Base-by-base conservation (phyloP, 1,140 invertebrate species). In the Drosophila bipectinata region DNA sequence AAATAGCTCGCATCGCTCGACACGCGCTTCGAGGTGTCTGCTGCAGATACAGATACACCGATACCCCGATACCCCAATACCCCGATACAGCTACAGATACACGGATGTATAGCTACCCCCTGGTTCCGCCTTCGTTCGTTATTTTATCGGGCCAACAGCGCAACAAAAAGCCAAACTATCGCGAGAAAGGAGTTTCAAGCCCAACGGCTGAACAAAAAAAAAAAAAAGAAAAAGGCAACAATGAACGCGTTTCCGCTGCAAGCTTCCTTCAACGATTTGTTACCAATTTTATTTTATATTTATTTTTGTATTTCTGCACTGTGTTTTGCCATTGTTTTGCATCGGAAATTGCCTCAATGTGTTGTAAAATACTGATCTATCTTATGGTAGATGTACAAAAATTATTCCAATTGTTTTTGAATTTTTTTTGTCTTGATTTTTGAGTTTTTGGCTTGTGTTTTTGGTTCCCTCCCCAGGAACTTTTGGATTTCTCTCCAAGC, bases 1-100 rank as follows among this genome's bases (percentile, higher is more conserved):
- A 85, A 85, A 85, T 85, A 85, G 81, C 81, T 85, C 57, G 61
- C 81, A 71, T 67, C 63, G 68, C 73, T 85, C 63, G 58, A 67
- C 47, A 53, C 47, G 47, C 60, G 41, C 60, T 47, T 52, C 60
- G 34, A 52, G 67, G 54, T 63, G 60, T 67, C 63, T 64, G 63
- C 47, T 34, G 28, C 63, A 64, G 63, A 62, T 26, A 51, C 32
- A 39, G 58, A 44, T 67, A 64, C 63, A 30, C 10, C 7, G 39
- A 14, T 63, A 66, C 62, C 62, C 39, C 6, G 32, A 34, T 34
- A 34, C 32, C 62, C 39, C 1, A 10, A 34, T 34, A 34, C 32
- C 5, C 6, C 2, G 32, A 32, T 32, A 32, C 30, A 32, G 30
- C 7, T 32, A 32, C 32, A 32, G 32, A 32, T 32, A 10, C 32